These are phyloP conservation scores for Podilymbus podiceps DNA, from an alignment of 2,113 vertebrate species.

Conservation along the genomic window DNA sequence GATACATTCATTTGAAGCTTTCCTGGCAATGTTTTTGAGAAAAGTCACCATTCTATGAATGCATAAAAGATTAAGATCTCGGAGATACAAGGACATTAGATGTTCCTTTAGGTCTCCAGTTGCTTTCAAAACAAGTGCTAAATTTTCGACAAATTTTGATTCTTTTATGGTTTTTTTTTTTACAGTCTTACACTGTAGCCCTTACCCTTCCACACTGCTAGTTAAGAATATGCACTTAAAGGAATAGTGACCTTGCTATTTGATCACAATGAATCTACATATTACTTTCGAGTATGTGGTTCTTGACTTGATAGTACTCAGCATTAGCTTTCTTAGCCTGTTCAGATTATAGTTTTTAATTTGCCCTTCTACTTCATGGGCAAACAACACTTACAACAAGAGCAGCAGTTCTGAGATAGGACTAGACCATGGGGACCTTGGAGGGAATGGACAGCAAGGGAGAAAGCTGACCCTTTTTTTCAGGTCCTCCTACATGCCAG, in stretches of 20 bases:
- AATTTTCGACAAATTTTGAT: not conserved
- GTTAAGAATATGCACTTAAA: not conserved
- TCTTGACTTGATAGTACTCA: not conserved
- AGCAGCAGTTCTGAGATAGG: not conserved
- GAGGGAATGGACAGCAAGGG: not conserved
- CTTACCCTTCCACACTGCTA: not conserved
- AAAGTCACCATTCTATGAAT: not conserved
- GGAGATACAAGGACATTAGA: not conserved
- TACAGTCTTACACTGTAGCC: not conserved
- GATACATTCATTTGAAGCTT: not conserved
- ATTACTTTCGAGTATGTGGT: not conserved
- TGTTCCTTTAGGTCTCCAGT: not conserved
- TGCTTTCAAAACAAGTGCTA: not conserved
- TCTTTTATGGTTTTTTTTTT: not conserved
- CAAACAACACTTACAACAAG: not conserved
- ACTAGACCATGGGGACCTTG: accelerated
- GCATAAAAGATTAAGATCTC: not conserved
- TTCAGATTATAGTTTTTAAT: not conserved
- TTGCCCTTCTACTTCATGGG: not conserved
- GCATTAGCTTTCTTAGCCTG: not conserved
- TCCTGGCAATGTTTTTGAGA: too few species aligned
- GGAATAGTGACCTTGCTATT: not conserved
- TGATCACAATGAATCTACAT: not conserved
- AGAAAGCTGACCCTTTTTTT: not conserved
- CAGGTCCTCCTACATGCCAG: not conserved